Evolutionary conservation across 2,888 invertebrate genomes (phyloP).

Genomic region (Pristionchus exspectatus): DNA sequence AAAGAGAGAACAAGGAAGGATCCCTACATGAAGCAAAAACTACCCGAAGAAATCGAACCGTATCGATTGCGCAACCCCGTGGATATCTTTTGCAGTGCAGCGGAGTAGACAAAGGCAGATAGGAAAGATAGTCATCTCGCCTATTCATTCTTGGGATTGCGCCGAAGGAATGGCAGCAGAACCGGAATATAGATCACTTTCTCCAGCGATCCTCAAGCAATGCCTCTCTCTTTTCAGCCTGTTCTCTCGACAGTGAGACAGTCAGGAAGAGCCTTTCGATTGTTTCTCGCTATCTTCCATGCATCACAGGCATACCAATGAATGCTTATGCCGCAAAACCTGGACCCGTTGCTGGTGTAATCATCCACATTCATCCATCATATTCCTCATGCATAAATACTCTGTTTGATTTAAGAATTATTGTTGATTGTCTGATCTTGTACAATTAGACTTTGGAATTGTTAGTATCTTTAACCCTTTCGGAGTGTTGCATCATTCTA

Average conservation of each 20-base stretch:
- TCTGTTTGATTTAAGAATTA: no score
- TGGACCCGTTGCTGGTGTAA: background rate
- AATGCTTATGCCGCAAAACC: background rate
- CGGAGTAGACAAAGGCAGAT: background rate
- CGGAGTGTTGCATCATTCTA: background rate
- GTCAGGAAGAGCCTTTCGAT: background rate
- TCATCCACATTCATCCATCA: no score
- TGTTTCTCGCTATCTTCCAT: background rate
- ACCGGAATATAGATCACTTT: constrained; percentile 28
- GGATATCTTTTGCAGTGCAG: background rate
- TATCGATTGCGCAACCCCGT: constrained; percentile 16
- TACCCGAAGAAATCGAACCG: background rate
- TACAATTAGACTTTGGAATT: no score
- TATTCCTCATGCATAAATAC: no score
- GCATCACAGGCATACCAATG: background rate
- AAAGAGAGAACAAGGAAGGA: no score
- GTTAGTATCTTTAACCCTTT: no score
- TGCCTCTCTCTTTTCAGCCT: background rate
- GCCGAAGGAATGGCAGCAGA: background rate
- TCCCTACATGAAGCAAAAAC: no score
- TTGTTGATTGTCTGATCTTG: no score
- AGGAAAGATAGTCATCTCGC: background rate
- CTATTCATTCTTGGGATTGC: constrained; percentile 28
- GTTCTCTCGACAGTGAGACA: background rate
- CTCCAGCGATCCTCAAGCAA: background rate